A percentile compares a stretch with the other conserved stretches of the same genome.
Evolutionary conservation across 2,113 vertebrate genomes (phyloP).

Genomic region (Corynorhinus townsendii): DNA sequence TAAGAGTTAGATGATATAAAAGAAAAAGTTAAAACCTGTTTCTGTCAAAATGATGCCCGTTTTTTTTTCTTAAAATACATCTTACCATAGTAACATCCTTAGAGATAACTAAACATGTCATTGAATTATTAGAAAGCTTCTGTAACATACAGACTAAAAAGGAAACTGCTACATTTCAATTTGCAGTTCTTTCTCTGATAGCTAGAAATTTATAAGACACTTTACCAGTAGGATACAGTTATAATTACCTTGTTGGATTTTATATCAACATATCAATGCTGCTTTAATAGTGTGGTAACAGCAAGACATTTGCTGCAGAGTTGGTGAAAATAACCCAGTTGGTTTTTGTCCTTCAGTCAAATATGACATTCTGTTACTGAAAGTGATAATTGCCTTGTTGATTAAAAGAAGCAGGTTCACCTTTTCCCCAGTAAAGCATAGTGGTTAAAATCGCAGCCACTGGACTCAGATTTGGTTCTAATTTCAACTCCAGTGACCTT

Average conservation of each 20-base stretch:
- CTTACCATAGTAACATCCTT: neutral
- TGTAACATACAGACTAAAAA: slow-evolving; percentile 17
- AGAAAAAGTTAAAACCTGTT: slow-evolving; percentile 23
- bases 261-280: neutral
- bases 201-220: slow-evolving; percentile 21
- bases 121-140: slow-evolving; percentile 59
- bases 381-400: neutral
- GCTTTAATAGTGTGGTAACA: slow-evolving; percentile 20
- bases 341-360: slow-evolving; percentile 8
- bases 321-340: slow-evolving; percentile 2
- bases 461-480: neutral
- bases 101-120: slow-evolving; percentile 43
- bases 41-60: slow-evolving; percentile 48
- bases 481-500: slow-evolving; percentile 6
- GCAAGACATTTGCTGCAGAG: neutral
- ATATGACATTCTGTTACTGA: slow-evolving; percentile 4
- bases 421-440: neutral
- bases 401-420: neutral
- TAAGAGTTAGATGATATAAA: neutral
- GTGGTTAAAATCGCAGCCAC: neutral
- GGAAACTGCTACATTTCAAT: slow-evolving; percentile 57
- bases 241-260: slow-evolving; percentile 44
- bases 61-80: slow-evolving; percentile 54
- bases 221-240: slow-evolving; percentile 51
- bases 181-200: slow-evolving; percentile 42